Evolutionary conservation across 2,797 vertebrate species (phyloP).

Genomic region (Clarias pachynema): DNA sequence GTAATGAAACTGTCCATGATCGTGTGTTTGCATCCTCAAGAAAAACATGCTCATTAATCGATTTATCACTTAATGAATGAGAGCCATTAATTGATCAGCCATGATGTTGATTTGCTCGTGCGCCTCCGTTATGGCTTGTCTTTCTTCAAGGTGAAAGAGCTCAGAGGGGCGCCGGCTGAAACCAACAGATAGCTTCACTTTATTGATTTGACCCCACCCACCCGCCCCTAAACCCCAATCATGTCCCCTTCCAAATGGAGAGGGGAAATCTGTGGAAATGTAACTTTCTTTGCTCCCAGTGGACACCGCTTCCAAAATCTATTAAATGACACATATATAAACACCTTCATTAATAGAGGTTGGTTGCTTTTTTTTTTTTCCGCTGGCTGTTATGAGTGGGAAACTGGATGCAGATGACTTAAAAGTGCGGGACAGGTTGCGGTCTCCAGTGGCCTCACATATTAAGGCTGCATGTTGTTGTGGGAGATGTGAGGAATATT

Average conservation of each 20-base stretch:
- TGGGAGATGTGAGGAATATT: constrained; percentile 46
- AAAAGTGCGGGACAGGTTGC: constrained; percentile 36
- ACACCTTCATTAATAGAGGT: constrained; percentile 56
- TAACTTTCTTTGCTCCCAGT: constrained; percentile 48
- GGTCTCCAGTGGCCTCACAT: constrained; percentile 46
- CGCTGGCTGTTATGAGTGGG: constrained; percentile 26
- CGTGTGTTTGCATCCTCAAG: constrained; percentile 64
- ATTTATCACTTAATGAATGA: constrained; percentile 75
- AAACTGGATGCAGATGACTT: constrained; percentile 37
- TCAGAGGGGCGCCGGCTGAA: constrained; percentile 33
- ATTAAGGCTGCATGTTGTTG: constrained; percentile 41
- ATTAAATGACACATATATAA: constrained; percentile 63
- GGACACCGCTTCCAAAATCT: constrained; percentile 51
- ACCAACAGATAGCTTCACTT: constrained; percentile 40
- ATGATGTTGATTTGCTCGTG: constrained; percentile 61
- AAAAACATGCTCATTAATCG: constrained; percentile 70
- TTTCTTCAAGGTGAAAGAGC: constrained; percentile 54
- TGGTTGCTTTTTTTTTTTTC: constrained; percentile 55
- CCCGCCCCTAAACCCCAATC: constrained; percentile 14
- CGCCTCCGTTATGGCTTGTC: constrained; percentile 49
- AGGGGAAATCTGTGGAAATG: constrained; percentile 54
- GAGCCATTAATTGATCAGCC: constrained; percentile 72
- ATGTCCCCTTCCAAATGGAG: constrained; percentile 32
- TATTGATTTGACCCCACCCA: constrained; percentile 54
- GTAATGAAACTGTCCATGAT: constrained; percentile 62